Evolutionary conservation across 2,797 vertebrate species (phyloP).

Genomic region (Dryobates pubescens): DNA sequence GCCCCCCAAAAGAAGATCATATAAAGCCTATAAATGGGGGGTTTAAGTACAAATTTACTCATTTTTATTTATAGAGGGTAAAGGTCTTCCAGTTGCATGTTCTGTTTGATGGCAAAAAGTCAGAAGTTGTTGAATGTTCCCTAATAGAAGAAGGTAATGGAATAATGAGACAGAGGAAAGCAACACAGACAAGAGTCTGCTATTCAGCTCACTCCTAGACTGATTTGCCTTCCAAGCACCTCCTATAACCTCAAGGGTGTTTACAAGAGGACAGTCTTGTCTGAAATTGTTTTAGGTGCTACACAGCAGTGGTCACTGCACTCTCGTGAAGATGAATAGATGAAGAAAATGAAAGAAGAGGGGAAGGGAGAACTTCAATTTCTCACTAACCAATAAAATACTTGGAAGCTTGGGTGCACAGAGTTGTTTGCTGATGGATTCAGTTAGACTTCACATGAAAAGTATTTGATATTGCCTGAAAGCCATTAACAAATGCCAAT

Average conservation of each 20-base stretch:
- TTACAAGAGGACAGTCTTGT: background rate
- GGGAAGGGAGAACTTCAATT: background rate
- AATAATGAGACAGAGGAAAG: background rate
- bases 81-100: background rate
- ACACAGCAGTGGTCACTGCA: background rate
- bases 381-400: background rate
- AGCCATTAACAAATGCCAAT: background rate
- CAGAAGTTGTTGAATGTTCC: background rate
- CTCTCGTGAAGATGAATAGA: accelerated
- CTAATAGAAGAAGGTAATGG: background rate
- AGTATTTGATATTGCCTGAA: background rate
- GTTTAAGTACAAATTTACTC: background rate
- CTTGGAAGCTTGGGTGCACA: background rate
- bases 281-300: background rate
- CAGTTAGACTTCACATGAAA: background rate
- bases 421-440: background rate
- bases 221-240: background rate
- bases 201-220: background rate
- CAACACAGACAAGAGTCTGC: background rate
- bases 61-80: background rate
- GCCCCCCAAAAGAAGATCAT: background rate
- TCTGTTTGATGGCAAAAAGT: background rate
- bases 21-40: background rate
- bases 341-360: background rate
- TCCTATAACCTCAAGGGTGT: background rate